These are phyloP conservation scores for Orchestia grillus DNA, from an alignment of 1,140 invertebrate genomes.

Conservation along the genomic window DNA sequence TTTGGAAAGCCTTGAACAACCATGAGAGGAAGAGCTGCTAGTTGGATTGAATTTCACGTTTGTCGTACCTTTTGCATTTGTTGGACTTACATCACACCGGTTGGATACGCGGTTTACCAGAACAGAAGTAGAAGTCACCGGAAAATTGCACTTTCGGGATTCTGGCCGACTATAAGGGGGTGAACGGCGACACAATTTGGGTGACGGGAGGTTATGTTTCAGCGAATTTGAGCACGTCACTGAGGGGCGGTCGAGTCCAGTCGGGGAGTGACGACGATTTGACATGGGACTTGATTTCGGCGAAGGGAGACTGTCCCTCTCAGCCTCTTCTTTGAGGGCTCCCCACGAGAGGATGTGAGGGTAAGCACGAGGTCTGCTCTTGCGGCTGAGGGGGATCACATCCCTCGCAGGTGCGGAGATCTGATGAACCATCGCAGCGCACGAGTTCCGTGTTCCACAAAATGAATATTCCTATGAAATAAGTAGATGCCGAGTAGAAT, in stretches of 20 bases:
- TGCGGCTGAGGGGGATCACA: background rate
- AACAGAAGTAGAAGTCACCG: background rate
- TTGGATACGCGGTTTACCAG: background rate
- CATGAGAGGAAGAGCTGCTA: background rate
- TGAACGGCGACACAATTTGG: background rate
- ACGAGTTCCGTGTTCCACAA: background rate
- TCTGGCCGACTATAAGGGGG: background rate
- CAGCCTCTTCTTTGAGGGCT: constrained; percentile 6
- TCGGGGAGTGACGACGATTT: background rate
- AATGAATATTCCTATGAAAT: background rate
- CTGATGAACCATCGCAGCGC: background rate
- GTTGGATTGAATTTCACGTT: background rate
- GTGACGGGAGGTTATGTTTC: background rate
- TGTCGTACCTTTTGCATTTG: background rate
- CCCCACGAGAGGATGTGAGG: constrained; percentile 37
- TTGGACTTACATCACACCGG: background rate
- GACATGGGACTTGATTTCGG: background rate
- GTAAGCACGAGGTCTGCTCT: background rate
- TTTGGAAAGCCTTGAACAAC: background rate
- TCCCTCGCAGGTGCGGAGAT: background rate
- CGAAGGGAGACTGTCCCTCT: background rate
- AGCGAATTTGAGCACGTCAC: background rate
- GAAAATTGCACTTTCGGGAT: background rate
- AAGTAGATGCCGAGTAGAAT: background rate
- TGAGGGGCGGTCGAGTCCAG: background rate